Evolutionary conservation across 2,888 invertebrate species (phyloP).

Genomic region (Perithous albicinctus): DNA sequence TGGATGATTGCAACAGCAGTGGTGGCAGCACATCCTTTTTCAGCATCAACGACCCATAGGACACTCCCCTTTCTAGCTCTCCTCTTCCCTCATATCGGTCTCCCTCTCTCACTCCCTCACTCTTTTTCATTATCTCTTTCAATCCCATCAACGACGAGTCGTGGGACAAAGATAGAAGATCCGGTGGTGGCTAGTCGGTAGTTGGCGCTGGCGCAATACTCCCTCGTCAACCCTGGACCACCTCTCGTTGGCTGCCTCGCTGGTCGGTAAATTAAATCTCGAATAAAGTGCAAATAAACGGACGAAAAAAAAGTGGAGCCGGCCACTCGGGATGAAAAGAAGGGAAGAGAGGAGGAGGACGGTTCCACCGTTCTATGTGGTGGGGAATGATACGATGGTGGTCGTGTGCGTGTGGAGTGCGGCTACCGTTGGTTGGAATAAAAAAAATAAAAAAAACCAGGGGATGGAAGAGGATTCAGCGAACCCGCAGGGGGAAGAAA

Average conservation of each 20-base stretch:
- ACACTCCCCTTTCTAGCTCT: constrained; percentile 47
- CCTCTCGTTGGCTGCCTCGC: constrained; percentile 69
- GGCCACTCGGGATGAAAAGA: constrained; percentile 29
- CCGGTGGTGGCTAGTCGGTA: constrained; percentile 9
- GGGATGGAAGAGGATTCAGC: not conserved
- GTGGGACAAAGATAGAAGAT: constrained; percentile 11
- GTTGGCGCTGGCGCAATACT: constrained; percentile 45
- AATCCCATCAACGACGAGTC: constrained; percentile 65
- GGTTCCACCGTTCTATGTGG: constrained; percentile 24
- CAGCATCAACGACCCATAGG: constrained; percentile 44
- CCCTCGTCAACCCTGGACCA: constrained; percentile 35
- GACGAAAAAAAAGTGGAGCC: constrained; percentile 67
- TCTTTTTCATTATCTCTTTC: constrained; percentile 68
- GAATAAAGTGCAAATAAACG: constrained; percentile 84
- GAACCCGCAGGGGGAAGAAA: constrained; percentile 44
- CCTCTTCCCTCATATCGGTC: constrained; percentile 48
- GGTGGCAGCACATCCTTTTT: constrained; percentile 28
- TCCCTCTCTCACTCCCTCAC: constrained; percentile 36
- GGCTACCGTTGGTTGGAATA: constrained; percentile 23
- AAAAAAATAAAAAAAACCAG: no score
- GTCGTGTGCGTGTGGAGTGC: constrained; percentile 36
- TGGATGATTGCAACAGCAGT: constrained; percentile 38
- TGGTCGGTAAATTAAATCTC: constrained; percentile 84
- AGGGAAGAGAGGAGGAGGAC: constrained; percentile 12
- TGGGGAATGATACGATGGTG: constrained; percentile 3